phyloP scores from a whole-genome alignment of 1,140 invertebrate species.

The Saccostrea echinata region DNA sequence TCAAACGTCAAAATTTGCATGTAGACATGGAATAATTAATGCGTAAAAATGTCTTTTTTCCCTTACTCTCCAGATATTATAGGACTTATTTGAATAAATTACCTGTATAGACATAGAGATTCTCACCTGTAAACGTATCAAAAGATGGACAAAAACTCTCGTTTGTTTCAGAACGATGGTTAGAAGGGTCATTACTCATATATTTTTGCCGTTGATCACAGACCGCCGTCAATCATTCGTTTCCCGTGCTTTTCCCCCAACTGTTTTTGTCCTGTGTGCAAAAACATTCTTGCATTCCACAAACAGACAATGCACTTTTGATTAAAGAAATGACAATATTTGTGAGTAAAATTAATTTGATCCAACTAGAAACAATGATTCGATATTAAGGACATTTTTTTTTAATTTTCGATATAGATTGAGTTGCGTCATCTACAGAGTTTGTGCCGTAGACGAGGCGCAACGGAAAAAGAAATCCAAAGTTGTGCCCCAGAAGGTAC shows the following conservation, averaged over 20 bases:
- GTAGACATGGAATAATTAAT: conserved; percentile 12
- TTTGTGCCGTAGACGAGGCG: conserved; percentile 70
- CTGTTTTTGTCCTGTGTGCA: neutral
- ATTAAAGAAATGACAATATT: neutral
- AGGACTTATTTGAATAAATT: neutral
- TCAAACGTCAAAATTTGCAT: neutral
- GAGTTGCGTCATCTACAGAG: conserved; percentile 73
- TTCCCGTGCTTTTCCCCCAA: neutral
- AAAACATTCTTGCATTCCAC: neutral
- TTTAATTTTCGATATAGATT: conserved; percentile 58
- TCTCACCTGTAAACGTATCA: conserved; percentile 38
- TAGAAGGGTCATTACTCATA: neutral
- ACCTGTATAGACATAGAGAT: neutral
- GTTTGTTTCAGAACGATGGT: neutral
- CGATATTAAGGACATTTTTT: neutral
- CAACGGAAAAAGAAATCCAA: conserved; percentile 71
- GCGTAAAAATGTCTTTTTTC: neutral
- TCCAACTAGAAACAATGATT: neutral
- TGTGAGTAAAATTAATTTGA: neutral
- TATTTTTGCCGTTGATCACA: neutral
- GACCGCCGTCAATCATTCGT: neutral
- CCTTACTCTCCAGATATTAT: neutral
- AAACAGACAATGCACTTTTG: neutral
- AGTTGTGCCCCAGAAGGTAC: conserved; percentile 71
- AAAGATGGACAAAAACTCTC: conserved; percentile 1